Evolutionary conservation across 2,113 vertebrate genomes (phyloP), one percentile per base, ranked within the genome.

Genomic region (Seriola aureovittata): DNA sequence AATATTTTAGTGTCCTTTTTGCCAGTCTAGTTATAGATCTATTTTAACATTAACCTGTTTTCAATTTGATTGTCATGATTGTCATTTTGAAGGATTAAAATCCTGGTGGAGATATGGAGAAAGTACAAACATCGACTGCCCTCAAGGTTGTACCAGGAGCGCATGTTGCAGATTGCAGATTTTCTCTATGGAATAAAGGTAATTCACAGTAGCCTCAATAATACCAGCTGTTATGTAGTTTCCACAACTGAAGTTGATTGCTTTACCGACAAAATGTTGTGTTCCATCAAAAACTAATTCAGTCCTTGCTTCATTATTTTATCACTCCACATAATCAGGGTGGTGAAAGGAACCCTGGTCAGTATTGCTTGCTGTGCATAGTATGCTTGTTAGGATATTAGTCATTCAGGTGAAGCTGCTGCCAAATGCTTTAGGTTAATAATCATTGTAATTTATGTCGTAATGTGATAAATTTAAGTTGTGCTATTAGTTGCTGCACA

Each of bases 121-220:
- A 97, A 96, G 77, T 98, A 97, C 52, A 96, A 96, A 82, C 90
- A 94, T 81, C 95, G 96, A 64, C 93, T 99, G 64, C 98, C 98
- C 5, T 73, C 79, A 1, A 91, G 84, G 86, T 96, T 97, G 85
- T 99, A 96, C 82, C 94, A 96, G 42, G 95, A 97, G 80, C 96
- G 94, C 60, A 95, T 99, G 85, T 66, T 99, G 89, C 92, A 95
- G 88, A 93, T 96, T 81, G 97, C 97, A 80, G 97, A 98, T 93
- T 95, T 94, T 78, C 97, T 99, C 42, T 90, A 66, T 91, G 94
- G 94, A 78, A 92, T 96, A 21, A 96, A 97, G 95, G 98, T 99
- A 95, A 95, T 13, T 40, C 4, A 29, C 19, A 11, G 5, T 5
- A 58, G 7, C 3, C 3, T 17, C n/a, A 10, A 40, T 23, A 8